Evolutionary conservation across 2,888 invertebrate genomes (phyloP).

Genomic region (Perizoma flavofasciatum): DNA sequence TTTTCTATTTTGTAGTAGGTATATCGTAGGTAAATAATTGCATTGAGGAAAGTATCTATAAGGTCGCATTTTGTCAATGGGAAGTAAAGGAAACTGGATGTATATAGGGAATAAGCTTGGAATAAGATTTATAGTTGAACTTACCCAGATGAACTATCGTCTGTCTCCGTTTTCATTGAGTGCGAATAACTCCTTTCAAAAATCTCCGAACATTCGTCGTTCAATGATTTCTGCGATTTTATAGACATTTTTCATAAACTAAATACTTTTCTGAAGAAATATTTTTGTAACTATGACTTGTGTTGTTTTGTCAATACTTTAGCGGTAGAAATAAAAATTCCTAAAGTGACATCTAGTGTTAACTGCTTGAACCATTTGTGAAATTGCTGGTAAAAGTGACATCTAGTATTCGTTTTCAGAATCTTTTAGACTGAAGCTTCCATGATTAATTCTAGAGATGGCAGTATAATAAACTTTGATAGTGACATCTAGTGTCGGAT

Average conservation of each 20-base stretch:
- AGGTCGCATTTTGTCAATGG: too few species aligned
- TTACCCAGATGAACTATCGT: constrained; percentile 68
- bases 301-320: constrained; percentile 53
- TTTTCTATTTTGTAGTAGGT: too few species aligned
- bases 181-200: constrained; percentile 67
- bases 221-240: constrained; percentile 69
- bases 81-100: too few species aligned
- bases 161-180: constrained; percentile 59
- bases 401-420: not conserved
- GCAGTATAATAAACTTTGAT: constrained; percentile 1
- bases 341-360: constrained; percentile 18
- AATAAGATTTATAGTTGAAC: too few species aligned
- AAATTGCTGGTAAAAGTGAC: constrained; percentile 3
- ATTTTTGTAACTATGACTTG: constrained; percentile 16
- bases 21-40: too few species aligned
- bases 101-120: too few species aligned
- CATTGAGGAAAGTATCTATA: too few species aligned
- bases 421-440: not conserved
- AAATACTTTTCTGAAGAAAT: not conserved
- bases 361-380: not conserved
- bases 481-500: constrained; percentile 30
- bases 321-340: not conserved
- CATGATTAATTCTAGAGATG: not conserved
- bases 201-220: constrained; percentile 71
- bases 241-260: constrained; percentile 60